Conservation (phyloP, 2,113 vertebrate genomes). For the Microcebus griseorufus region DNA sequence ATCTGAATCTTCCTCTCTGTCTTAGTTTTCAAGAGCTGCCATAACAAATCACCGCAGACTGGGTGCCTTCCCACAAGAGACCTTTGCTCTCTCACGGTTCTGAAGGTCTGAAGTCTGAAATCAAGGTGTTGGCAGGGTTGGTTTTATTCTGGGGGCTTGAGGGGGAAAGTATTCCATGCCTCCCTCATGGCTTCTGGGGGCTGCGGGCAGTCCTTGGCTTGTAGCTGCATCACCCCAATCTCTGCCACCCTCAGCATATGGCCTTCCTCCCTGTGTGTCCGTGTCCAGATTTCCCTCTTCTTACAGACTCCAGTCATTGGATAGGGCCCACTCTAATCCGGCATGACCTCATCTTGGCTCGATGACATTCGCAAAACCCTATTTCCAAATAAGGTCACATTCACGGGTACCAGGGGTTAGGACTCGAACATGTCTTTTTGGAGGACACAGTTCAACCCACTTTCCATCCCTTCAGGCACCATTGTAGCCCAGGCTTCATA, state of each 20-base stretch:
- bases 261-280: not conserved
- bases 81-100: not conserved
- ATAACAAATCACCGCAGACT: too few species aligned
- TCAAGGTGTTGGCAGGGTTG: not conserved
- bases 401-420: not conserved
- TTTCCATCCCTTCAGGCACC: not conserved
- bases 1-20: not conserved
- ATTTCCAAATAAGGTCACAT: not conserved
- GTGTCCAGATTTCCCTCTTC: not conserved
- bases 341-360: not conserved
- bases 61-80: not conserved
- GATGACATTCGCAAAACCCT: not conserved
- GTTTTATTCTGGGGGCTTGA: not conserved
- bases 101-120: not conserved
- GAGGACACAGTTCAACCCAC: not conserved
- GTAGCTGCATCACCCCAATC: rapidly evolving
- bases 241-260: not conserved
- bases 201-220: not conserved
- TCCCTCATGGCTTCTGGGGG: not conserved
- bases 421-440: not conserved
- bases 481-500: rapidly evolving
- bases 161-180: not conserved
- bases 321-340: not conserved
- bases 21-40: not conserved
- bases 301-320: not conserved